Evolutionary conservation across 2,888 invertebrate genomes (phyloP), one percentile per base, ranked within the genome.

Genomic region (Dolichomitus sp.): DNA sequence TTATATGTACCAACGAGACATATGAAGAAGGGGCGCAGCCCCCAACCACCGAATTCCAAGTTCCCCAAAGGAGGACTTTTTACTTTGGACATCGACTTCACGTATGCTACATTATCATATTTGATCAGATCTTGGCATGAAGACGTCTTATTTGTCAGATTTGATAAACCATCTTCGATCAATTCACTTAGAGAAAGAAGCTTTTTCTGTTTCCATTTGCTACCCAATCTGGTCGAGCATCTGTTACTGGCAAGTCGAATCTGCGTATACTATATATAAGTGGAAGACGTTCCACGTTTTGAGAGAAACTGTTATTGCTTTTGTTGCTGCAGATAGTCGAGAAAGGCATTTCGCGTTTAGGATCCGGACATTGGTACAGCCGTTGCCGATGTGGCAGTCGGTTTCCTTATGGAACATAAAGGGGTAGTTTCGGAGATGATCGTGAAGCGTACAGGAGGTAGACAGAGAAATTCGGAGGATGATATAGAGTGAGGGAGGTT

Each of bases 261-360:
- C 30, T 72, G 30, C 50, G 57, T 59, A 57, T 48, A 40, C 45
- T 70, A 37, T 57, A 54, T 70, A 70, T 57, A 33, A 50, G 70
- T 65, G 19, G 48, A 14, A 75, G 33, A 76, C 17, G 27, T 19
- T 37, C 70, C 40, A 54, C 57, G 59, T 76, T 50, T 66, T 50
- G 65, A 57, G 66, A 66, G 70, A 42, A 42, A 65, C 65, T 59
- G 54, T 45, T 74, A 50, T 65, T 33, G 75, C 61, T 61, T 61
- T 59, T 57, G 66, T 65, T 57, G 76, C 42, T 48, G 76, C 65
- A 68, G 76, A 45, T 65, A 65, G 63, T 57, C 57, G 74, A 63
- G 74, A 80, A 80, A 80, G 74, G 69, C 59, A 83, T 83, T 79
- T 68, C 52, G 61, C 54, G 68, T 74, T 80, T 65, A 42, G 65